Percentiles rank a stretch among this genome's conserved stretches.
Evolutionary conservation across 2,797 vertebrate genomes (phyloP).

Genomic region (Uromys caudimaculatus): DNA sequence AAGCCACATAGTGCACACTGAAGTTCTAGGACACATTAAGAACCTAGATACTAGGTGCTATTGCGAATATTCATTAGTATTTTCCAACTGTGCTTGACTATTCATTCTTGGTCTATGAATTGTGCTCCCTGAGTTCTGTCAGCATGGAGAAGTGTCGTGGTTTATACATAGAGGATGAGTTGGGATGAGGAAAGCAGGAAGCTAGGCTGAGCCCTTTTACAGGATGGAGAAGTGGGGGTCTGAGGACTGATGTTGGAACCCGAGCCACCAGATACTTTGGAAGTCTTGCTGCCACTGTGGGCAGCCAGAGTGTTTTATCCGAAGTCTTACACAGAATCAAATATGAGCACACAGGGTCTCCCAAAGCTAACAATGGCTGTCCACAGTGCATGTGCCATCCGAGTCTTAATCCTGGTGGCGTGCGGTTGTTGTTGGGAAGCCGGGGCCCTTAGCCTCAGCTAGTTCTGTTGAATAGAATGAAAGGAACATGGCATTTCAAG

Average conservation of each 20-base stretch:
- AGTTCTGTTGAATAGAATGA: slow-evolving; percentile 10
- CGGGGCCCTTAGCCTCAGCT: neutral
- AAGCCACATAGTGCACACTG: neutral
- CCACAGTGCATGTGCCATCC: neutral
- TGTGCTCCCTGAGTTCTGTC: neutral
- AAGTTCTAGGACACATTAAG: neutral
- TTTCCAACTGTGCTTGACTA: neutral
- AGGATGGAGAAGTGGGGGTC: neutral
- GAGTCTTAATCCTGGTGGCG: neutral
- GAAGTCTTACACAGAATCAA: neutral
- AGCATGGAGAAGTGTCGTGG: neutral
- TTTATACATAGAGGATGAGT: neutral
- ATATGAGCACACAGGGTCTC: neutral
- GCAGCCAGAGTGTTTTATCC: neutral
- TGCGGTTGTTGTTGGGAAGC: neutral
- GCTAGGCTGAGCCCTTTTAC: neutral
- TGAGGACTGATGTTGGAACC: neutral
- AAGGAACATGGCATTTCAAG: neutral
- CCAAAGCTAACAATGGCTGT: neutral
- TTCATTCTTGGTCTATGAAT: neutral
- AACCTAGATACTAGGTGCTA: neutral
- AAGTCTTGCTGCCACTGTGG: neutral
- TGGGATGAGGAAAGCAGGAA: neutral
- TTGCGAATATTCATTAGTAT: slow-evolving; percentile 8
- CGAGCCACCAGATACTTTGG: neutral